These are phyloP conservation scores for Etia nguti DNA, from an alignment of 2,113 vertebrate genomes.

Conservation along the genomic window DNA sequence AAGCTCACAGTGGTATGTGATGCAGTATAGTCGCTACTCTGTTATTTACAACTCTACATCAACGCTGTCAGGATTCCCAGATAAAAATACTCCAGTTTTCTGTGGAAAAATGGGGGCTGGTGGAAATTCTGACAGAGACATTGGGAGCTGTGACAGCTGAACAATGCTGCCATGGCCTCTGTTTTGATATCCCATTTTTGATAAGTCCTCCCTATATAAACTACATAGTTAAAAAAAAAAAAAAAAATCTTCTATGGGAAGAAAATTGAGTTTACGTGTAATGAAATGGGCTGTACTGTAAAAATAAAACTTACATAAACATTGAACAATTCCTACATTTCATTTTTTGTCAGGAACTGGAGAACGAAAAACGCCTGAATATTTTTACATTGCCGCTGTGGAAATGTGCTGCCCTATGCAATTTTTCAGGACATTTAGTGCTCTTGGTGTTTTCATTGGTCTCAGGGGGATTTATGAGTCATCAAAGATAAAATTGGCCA, in stretches of 20 bases:
- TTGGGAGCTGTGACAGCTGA: not conserved
- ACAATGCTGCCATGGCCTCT: not conserved
- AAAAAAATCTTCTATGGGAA: not conserved
- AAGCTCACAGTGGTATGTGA: constrained; percentile 54
- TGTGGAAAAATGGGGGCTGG: constrained; percentile 47
- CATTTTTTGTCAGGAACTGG: not conserved
- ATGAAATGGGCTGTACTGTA: not conserved
- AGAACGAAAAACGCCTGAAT: not conserved
- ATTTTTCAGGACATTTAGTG: not conserved
- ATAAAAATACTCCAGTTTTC: constrained; percentile 51
- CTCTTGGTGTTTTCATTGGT: not conserved
- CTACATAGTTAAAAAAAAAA: not conserved
- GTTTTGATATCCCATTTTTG: constrained; percentile 4
- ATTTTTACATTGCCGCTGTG: not conserved
- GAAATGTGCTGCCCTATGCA: not conserved
- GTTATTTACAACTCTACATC: constrained; percentile 61
- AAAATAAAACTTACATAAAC: not conserved
- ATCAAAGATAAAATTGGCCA: not conserved
- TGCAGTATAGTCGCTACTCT: constrained; percentile 35
- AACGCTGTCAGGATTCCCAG: constrained; percentile 46
- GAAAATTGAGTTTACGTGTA: not conserved
- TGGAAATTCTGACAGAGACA: not conserved
- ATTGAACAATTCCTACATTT: not conserved
- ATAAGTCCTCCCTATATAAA: not conserved
- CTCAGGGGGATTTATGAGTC: not conserved